Evolutionary conservation across 1,140 invertebrate genomes (phyloP).

Genomic region (Gonioctena quinquepunctata): DNA sequence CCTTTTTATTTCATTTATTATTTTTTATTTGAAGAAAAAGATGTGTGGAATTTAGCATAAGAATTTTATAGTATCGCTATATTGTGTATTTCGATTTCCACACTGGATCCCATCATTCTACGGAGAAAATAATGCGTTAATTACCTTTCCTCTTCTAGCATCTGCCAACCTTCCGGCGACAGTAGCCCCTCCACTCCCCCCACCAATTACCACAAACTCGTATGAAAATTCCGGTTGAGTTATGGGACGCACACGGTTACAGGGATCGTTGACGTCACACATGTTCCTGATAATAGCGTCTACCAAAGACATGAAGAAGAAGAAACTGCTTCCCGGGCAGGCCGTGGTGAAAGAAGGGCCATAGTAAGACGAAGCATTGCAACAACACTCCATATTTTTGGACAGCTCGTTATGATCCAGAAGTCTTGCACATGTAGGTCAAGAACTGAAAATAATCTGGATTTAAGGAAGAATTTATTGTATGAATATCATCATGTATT

Average conservation of each 20-base stretch:
- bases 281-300: constrained; percentile 56
- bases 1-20: too few species aligned
- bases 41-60: too few species aligned
- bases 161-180: background rate
- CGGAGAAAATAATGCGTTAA: too few species aligned
- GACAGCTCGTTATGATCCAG: too few species aligned
- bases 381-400: background rate
- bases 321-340: constrained; percentile 55
- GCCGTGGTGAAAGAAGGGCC: constrained; percentile 53
- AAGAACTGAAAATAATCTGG: too few species aligned
- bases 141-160: background rate
- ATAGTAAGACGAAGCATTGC: background rate
- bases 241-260: constrained; percentile 51
- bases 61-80: too few species aligned
- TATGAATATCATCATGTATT: too few species aligned
- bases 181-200: background rate
- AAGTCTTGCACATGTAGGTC: too few species aligned
- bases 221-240: constrained; percentile 36
- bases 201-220: background rate
- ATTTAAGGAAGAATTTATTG: too few species aligned
- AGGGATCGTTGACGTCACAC: constrained; percentile 53
- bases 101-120: too few species aligned
- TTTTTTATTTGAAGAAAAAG: too few species aligned
- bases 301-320: constrained; percentile 59
- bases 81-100: too few species aligned